phyloP scores from a whole-genome alignment of 2,888 invertebrate species.

The Clitarchus hookeri region DNA sequence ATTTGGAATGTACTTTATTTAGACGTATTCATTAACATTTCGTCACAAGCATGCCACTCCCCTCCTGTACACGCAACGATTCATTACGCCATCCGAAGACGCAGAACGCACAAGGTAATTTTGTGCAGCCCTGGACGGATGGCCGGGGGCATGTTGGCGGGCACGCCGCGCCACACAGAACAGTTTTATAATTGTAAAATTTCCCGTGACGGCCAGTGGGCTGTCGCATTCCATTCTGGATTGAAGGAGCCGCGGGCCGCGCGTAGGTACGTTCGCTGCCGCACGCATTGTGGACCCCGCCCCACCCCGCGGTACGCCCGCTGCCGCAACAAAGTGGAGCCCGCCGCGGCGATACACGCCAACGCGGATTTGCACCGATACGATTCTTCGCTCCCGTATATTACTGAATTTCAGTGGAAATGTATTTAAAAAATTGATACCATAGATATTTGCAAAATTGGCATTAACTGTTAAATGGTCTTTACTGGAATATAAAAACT shows the following conservation, averaged over 20 bases:
- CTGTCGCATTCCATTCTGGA: conserved; percentile 18
- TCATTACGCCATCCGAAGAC: no score
- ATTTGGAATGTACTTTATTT: no score
- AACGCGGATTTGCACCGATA: neutral
- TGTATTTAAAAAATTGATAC: no score
- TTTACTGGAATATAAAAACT: no score
- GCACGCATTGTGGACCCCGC: neutral
- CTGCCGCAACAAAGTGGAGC: conserved; percentile 1
- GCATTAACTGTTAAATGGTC: no score
- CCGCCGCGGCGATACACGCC: neutral
- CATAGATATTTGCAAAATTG: no score
- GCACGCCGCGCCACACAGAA: neutral
- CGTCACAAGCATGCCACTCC: no score
- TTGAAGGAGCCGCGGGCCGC: conserved; percentile 20
- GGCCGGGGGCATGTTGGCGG: neutral
- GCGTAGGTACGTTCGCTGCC: conserved; percentile 14
- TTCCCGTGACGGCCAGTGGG: conserved; percentile 23
- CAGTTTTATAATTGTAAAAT: conserved; percentile 26
- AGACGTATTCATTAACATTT: no score
- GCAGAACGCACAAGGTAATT: neutral
- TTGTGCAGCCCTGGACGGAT: neutral
- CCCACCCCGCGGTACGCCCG: neutral
- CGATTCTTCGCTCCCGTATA: no score
- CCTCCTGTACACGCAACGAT: no score
- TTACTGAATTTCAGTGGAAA: no score